Conservation (phyloP, 2,113 vertebrate species). For the Platycercus adscitus region DNA sequence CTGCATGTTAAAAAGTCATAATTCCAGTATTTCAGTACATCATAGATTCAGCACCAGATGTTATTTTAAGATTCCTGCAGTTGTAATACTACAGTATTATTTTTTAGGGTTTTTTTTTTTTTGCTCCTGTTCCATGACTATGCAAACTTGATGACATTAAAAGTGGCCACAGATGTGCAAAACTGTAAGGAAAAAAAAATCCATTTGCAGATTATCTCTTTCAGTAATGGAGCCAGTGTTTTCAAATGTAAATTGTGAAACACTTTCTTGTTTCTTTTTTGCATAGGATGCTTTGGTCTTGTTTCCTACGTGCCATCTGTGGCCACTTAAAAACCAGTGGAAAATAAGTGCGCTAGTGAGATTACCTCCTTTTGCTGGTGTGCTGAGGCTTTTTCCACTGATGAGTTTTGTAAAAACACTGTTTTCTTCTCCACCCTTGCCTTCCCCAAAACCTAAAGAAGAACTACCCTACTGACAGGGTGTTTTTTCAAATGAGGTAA, state of each 20-base stretch:
- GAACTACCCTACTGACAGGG: background rate
- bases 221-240: constrained; percentile 72
- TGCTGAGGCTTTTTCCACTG: constrained; percentile 58
- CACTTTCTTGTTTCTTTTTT: constrained; percentile 55
- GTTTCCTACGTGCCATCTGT: constrained; percentile 57
- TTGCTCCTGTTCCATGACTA: constrained; percentile 76
- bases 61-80: constrained; percentile 78
- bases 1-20: constrained; percentile 79
- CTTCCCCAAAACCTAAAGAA: background rate
- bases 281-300: constrained; percentile 82
- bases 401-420: constrained; percentile 23
- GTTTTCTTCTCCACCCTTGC: constrained; percentile 30
- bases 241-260: constrained; percentile 56
- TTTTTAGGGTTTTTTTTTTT: constrained; percentile 52
- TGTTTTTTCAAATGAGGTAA: constrained; percentile 71
- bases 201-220: constrained; percentile 55
- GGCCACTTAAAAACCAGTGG: constrained; percentile 62
- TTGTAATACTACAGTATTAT: constrained; percentile 72
- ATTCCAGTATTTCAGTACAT: constrained; percentile 90
- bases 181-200: constrained; percentile 56
- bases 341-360: constrained; percentile 60
- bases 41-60: constrained; percentile 90
- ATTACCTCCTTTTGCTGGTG: constrained; percentile 72
- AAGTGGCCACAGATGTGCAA: constrained; percentile 79
- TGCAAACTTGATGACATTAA: constrained; percentile 76